Evolutionary conservation across 2,888 invertebrate genomes (phyloP).

Genomic region (Melieria crassipennis): DNA sequence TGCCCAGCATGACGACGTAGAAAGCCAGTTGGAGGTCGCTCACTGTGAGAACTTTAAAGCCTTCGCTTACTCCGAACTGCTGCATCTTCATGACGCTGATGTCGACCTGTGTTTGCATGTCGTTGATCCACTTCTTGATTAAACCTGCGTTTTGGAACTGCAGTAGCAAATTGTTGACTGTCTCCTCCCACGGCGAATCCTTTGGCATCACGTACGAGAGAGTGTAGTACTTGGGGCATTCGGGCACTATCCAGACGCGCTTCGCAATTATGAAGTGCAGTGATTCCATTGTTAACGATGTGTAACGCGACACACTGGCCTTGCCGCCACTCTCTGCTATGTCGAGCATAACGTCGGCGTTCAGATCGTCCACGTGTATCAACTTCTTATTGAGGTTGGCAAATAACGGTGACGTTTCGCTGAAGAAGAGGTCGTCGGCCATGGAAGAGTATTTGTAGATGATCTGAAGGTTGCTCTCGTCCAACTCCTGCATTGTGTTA

Average conservation of each 20-base stretch:
- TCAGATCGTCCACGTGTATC: slow-evolving; percentile 48
- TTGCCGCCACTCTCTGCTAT: slow-evolving; percentile 53
- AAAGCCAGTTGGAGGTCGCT: slow-evolving; percentile 64
- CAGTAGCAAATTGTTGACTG: slow-evolving; percentile 58
- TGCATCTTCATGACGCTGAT: slow-evolving; percentile 43
- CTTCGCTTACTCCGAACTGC: slow-evolving; percentile 36
- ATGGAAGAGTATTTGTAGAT: slow-evolving; percentile 63
- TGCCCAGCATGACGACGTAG: slow-evolving; percentile 60
- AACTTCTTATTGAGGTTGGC: slow-evolving; percentile 58
- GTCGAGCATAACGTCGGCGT: slow-evolving; percentile 53
- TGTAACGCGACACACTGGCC: slow-evolving; percentile 59
- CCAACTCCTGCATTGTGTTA: slow-evolving; percentile 61
- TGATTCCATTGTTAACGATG: slow-evolving; percentile 57
- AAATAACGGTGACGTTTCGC: slow-evolving; percentile 60
- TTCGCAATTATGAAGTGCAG: slow-evolving; percentile 49
- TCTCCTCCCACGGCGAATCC: slow-evolving; percentile 60
- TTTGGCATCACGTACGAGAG: slow-evolving; percentile 62
- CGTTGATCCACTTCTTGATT: slow-evolving; percentile 61
- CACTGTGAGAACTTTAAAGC: slow-evolving; percentile 58
- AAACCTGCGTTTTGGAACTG: slow-evolving; percentile 59
- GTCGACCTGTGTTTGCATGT: slow-evolving; percentile 53
- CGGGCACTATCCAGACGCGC: slow-evolving; percentile 59
- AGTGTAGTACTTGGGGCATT: slow-evolving; percentile 64
- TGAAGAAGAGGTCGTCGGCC: slow-evolving; percentile 64
- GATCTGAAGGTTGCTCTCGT: slow-evolving; percentile 59